Evolutionary conservation across 2,888 invertebrate genomes (phyloP), one percentile per base, ranked within the genome.

Genomic region (Liodrosophila aerea): DNA sequence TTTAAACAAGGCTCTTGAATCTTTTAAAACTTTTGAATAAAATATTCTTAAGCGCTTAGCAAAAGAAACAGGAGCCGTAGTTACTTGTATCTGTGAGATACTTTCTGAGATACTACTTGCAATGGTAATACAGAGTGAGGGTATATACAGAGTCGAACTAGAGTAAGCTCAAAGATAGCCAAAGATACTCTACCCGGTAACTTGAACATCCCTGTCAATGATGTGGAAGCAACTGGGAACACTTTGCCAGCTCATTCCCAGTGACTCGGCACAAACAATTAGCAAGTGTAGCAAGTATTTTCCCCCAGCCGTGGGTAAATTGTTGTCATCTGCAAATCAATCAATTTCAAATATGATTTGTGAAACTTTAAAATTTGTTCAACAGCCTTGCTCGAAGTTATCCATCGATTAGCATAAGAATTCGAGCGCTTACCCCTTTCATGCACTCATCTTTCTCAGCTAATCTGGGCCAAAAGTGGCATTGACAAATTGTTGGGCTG

Each of bases 401-500:
- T 22, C 3, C 22, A 22, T 22, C 22, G 22, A 22, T 22, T 22
- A 5, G 22, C n/a, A n/a, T n/a, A n/a, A n/a, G n/a, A n/a, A n/a
- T n/a, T n/a, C n/a, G n/a, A n/a, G n/a, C n/a, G n/a, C 22, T 22
- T 22, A 22, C 22, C 31, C 40, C 31, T 18, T 31, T 49, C 4
- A 8, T n/a, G 30, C 29, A 8, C 1, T 39, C 8, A 22, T 4
- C 22, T 5, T 22, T 4, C 5, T 22, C 22, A 22, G 29, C 33
- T 36, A 57, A 52, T 40, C 51, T 33, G 45, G 46, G 27, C 39
- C 29, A n/a, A 15, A 43, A 41, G 39, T 52, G 43, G 27, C 49
- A 12, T 22, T 87, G 88, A 88, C 85, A 86, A 88, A 88, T 88
- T 82, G 74, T 75, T 57, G 40, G 59, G 60, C 75, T 88, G 87